Conservation (phyloP, 2,888 invertebrate species). For the Cremastobaeus sp. region DNA sequence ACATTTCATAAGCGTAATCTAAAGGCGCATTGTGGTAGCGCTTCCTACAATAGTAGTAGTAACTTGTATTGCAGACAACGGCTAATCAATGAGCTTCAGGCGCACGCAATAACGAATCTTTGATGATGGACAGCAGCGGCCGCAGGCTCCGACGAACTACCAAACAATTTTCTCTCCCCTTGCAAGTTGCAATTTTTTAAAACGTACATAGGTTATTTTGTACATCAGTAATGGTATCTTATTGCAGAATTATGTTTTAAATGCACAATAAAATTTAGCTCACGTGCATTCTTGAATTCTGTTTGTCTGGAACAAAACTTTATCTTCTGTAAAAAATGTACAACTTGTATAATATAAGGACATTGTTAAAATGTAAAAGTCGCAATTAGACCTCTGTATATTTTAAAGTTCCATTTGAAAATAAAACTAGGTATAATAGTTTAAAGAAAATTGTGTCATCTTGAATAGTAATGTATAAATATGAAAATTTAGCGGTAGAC, state of each 20-base stretch:
- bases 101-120: slow-evolving; percentile 74
- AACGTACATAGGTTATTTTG: slow-evolving; percentile 65
- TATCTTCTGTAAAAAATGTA: too few species aligned
- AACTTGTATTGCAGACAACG: slow-evolving; percentile 68
- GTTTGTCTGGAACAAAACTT: too few species aligned
- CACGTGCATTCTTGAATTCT: too few species aligned
- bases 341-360: too few species aligned
- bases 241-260: slow-evolving; percentile 60
- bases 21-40: slow-evolving; percentile 69
- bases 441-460: too few species aligned
- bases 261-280: slow-evolving; percentile 50
- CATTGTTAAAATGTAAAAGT: too few species aligned
- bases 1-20: slow-evolving; percentile 73
- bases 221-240: slow-evolving; percentile 56
- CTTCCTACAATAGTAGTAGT: slow-evolving; percentile 48
- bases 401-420: too few species aligned
- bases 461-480: too few species aligned
- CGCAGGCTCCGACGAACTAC: slow-evolving; percentile 71
- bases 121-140: slow-evolving; percentile 73
- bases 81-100: slow-evolving; percentile 77
- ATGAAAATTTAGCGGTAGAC: too few species aligned
- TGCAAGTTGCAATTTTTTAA: slow-evolving; percentile 76
- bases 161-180: slow-evolving; percentile 75
- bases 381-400: too few species aligned
- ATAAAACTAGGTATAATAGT: too few species aligned